Conservation (phyloP, 2,113 vertebrate genomes). For the Apus apus region DNA sequence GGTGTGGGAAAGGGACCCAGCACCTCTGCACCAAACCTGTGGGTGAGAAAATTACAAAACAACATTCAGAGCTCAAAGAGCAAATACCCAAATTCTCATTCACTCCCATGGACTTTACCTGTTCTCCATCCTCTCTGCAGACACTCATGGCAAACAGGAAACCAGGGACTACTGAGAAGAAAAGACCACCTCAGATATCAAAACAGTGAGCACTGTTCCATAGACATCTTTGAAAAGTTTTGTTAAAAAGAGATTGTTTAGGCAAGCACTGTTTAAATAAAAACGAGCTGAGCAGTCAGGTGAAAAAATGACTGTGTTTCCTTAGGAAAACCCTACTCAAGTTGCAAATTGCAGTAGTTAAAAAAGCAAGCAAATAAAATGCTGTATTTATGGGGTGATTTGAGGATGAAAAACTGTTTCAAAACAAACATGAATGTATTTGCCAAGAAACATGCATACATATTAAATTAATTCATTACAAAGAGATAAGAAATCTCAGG, state of each 20-base stretch:
- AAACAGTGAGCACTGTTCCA: not conserved
- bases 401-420: not conserved
- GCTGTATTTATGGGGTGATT: not conserved
- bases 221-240: not conserved
- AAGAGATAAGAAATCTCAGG: not conserved
- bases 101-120: accelerated
- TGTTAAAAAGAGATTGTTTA: not conserved
- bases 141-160: accelerated
- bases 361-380: not conserved
- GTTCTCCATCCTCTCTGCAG: not conserved
- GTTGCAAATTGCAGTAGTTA: not conserved
- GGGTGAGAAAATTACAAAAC: no score
- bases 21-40: not conserved
- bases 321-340: not conserved
- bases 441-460: not conserved
- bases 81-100: not conserved
- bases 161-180: not conserved
- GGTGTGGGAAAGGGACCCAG: not conserved
- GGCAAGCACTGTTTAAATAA: not conserved
- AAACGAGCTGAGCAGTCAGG: not conserved
- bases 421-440: not conserved
- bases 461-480: not conserved
- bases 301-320: not conserved
- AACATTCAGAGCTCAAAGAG: not conserved
- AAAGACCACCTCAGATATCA: not conserved